Conservation (phyloP, 2,113 vertebrate species). For the Clinocottus analis region DNA sequence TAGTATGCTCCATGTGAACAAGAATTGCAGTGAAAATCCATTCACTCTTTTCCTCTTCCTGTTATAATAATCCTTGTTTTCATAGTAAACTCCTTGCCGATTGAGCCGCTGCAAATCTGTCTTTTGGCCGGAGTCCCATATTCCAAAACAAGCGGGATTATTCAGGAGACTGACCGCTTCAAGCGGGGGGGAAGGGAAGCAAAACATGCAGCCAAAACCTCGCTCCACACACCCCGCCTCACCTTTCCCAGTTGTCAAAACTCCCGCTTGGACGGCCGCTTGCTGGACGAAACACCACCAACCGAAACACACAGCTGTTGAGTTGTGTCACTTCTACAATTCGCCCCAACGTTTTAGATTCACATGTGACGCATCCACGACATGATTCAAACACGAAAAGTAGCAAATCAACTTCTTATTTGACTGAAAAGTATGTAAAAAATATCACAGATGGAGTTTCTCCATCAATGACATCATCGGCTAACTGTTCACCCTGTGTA, state of each 20-base stretch:
- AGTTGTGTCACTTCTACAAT: background rate
- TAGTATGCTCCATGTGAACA: background rate
- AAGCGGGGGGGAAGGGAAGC: conserved; percentile 48
- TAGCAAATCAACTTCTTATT: background rate
- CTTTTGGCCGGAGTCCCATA: conserved; percentile 60
- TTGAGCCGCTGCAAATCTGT: conserved; percentile 40
- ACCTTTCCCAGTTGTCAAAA: conserved; percentile 70
- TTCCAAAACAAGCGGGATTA: conserved; percentile 67
- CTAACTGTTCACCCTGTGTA: background rate
- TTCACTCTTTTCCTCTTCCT: background rate
- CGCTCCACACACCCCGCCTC: conserved; percentile 3
- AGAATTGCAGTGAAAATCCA: conserved; percentile 11
- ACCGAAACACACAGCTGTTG: background rate
- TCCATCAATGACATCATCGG: background rate
- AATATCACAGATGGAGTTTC: background rate
- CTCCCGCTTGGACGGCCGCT: conserved; percentile 26
- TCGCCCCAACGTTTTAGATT: background rate
- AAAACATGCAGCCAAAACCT: conserved; percentile 55
- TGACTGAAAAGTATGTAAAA: background rate
- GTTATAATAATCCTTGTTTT: conserved; percentile 17
- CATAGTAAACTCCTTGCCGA: background rate
- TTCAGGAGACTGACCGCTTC: conserved; percentile 46
- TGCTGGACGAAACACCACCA: conserved; percentile 1
- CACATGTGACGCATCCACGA: background rate
- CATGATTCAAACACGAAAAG: background rate